Conservation (phyloP, 1,140 invertebrate species). For the Drosophila sulfurigaster region DNA sequence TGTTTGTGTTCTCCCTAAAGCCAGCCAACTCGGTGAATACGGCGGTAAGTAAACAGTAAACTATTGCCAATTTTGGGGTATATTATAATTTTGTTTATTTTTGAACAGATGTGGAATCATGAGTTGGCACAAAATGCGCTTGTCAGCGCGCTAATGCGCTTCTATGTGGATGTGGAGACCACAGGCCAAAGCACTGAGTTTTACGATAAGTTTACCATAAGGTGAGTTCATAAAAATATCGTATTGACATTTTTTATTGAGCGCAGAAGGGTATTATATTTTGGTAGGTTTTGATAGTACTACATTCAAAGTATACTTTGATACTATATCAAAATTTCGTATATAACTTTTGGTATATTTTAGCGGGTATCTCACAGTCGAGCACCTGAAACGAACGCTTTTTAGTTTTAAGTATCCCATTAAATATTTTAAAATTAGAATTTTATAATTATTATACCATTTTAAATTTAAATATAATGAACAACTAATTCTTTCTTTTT, state of each 20-base stretch:
- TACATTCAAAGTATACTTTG: too few species aligned
- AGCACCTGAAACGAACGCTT: too few species aligned
- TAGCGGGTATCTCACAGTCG: too few species aligned
- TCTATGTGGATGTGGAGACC: slow-evolving; percentile 99
- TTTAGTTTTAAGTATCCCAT: too few species aligned
- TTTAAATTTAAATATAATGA: background rate
- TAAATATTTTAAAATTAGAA: too few species aligned
- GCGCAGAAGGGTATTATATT: too few species aligned
- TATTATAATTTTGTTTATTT: background rate
- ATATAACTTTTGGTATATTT: too few species aligned
- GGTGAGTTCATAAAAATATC: slow-evolving; percentile 81
- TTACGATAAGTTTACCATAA: slow-evolving; percentile 99
- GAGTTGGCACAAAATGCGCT: slow-evolving; percentile 93
- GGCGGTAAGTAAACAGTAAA: slow-evolving; percentile 80
- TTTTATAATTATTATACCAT: background rate
- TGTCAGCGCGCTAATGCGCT: slow-evolving; percentile 97
- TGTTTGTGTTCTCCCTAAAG: slow-evolving; percentile 96
- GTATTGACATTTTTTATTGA: too few species aligned
- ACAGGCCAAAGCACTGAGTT: slow-evolving; percentile 99
- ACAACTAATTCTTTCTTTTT: too few species aligned
- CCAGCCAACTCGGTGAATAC: slow-evolving; percentile 86
- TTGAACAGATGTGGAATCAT: slow-evolving; percentile 91
- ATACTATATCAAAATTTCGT: too few species aligned
- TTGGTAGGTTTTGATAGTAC: too few species aligned
- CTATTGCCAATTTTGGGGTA: background rate